These are phyloP conservation scores for Holotrichia oblita DNA, from an alignment of 1,140 invertebrate species.

Conservation along the genomic window DNA sequence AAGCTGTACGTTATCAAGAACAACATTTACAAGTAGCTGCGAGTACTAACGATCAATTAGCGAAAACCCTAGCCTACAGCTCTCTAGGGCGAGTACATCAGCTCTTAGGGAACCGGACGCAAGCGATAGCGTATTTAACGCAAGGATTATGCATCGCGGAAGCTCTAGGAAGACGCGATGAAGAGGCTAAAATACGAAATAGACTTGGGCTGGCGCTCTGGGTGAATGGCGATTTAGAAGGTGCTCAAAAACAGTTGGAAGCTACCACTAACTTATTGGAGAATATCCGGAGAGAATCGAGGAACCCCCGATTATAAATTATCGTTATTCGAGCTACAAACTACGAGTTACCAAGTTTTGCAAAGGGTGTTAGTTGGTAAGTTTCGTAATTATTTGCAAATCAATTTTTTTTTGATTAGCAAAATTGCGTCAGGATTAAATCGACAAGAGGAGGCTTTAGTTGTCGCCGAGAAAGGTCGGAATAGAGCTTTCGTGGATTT, in stretches of 20 bases:
- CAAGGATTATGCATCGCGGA: slow-evolving; percentile 90
- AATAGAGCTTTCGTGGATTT: slow-evolving; percentile 76
- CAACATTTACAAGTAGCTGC: slow-evolving; percentile 82
- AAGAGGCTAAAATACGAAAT: slow-evolving; percentile 90
- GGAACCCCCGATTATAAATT: slow-evolving; percentile 71
- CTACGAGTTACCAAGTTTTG: slow-evolving; percentile 84
- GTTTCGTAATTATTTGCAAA: slow-evolving; percentile 48
- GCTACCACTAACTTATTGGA: slow-evolving; percentile 87
- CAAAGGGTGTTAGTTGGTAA: slow-evolving; percentile 83
- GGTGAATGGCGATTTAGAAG: slow-evolving; percentile 84
- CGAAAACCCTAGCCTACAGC: slow-evolving; percentile 74
- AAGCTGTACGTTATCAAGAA: slow-evolving; percentile 88
- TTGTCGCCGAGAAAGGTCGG: slow-evolving; percentile 83
- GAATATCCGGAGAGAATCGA: slow-evolving; percentile 73
- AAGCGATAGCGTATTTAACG: slow-evolving; percentile 88
- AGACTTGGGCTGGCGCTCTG: slow-evolving; percentile 89
- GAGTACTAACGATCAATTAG: slow-evolving; percentile 74
- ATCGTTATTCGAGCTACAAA: slow-evolving; percentile 79
- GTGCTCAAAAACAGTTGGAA: slow-evolving; percentile 87
- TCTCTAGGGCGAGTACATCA: slow-evolving; percentile 86
- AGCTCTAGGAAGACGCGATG: slow-evolving; percentile 85
- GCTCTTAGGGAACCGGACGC: slow-evolving; percentile 82
- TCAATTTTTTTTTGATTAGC: too few species aligned
- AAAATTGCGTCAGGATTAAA: slow-evolving; percentile 74
- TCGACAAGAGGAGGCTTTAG: slow-evolving; percentile 81